phyloP scores from a whole-genome alignment of 2,888 invertebrate species.

The Mycalesis mineus region DNA sequence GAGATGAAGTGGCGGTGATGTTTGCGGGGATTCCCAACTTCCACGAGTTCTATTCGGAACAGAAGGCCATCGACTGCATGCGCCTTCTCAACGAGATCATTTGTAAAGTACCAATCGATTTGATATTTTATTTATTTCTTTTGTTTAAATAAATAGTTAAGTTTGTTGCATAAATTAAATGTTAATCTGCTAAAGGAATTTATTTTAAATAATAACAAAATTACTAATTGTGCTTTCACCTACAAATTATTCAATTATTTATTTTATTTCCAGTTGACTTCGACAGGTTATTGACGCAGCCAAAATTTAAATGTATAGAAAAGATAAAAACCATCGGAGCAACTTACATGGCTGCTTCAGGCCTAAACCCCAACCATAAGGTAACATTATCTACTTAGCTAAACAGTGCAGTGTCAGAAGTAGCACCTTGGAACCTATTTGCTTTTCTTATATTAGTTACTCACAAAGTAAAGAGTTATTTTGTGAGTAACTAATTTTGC shows the following conservation, averaged over 20 bases:
- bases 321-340: slow-evolving; percentile 97
- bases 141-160: too few species aligned
- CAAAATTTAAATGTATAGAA: slow-evolving; percentile 91
- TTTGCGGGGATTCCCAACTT: slow-evolving; percentile 99
- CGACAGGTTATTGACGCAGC: slow-evolving; percentile 91
- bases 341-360: slow-evolving; percentile 97
- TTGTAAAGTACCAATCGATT: slow-evolving; percentile 79
- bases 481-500: too few species aligned
- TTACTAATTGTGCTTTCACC: too few species aligned
- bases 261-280: slow-evolving; percentile 84
- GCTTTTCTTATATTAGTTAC: too few species aligned
- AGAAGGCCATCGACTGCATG: slow-evolving; percentile 98
- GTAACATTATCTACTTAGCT: too few species aligned
- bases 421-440: too few species aligned
- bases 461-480: too few species aligned
- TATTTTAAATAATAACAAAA: too few species aligned
- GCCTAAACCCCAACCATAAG: slow-evolving; percentile 88
- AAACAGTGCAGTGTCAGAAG: too few species aligned
- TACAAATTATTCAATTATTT: background rate
- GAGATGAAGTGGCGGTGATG: slow-evolving; percentile 94
- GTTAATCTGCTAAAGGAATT: too few species aligned
- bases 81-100: slow-evolving; percentile 98
- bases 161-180: too few species aligned
- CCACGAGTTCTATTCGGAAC: slow-evolving; percentile 98
- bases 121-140: background rate